Evolutionary conservation across 2,113 vertebrate species (phyloP).

Genomic region (Polypterus senegalus): DNA sequence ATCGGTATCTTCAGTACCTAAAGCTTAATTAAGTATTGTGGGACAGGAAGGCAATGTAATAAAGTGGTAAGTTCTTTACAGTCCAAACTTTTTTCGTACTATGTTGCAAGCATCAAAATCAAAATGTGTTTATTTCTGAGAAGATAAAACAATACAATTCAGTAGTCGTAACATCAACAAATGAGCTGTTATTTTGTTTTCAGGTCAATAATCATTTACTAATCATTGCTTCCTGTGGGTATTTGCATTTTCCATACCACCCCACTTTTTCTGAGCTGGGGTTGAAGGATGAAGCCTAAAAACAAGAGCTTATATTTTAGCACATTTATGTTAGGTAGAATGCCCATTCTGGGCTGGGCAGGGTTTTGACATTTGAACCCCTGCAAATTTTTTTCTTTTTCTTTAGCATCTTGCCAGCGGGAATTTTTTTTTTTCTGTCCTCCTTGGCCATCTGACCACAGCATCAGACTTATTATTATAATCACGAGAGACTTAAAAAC

Average conservation of each 20-base stretch:
- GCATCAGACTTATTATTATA: no score
- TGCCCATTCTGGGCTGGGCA: no score
- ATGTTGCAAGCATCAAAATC: neutral
- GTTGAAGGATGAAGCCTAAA: neutral
- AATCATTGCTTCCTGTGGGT: neutral
- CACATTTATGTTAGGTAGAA: no score
- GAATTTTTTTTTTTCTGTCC: no score
- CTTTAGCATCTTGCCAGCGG: no score
- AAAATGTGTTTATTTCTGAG: neutral
- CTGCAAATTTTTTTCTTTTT: no score
- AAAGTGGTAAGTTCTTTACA: neutral
- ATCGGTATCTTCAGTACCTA: conserved; percentile 7
- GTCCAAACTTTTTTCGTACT: conserved; percentile 1
- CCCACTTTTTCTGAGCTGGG: neutral
- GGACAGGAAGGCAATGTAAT: neutral
- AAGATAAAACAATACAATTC: neutral
- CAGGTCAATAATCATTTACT: neutral
- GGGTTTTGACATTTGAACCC: no score
- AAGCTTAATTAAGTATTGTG: conserved; percentile 3
- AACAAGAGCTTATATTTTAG: no score
- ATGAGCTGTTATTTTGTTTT: neutral
- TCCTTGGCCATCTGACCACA: no score
- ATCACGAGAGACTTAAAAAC: no score
- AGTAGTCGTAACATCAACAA: neutral
- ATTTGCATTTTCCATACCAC: neutral